These are phyloP conservation scores for Norana najaformis DNA, from an alignment of 2,888 invertebrate genomes.

Conservation along the genomic window DNA sequence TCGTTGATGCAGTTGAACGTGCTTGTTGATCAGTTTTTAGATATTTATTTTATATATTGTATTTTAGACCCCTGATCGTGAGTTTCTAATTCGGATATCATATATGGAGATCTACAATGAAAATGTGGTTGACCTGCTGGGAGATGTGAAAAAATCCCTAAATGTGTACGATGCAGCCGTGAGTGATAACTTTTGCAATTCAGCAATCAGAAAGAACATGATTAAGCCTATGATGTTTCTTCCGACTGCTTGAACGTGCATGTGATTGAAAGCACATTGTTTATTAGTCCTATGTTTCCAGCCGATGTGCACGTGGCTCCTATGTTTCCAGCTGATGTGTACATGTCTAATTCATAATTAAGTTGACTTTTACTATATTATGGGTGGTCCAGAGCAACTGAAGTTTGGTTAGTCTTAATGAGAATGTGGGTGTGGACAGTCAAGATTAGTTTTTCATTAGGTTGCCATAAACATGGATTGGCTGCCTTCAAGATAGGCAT, in stretches of 20 bases:
- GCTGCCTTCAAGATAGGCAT: neutral
- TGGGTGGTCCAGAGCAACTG: neutral
- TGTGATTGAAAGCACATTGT: neutral
- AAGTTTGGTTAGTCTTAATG: neutral
- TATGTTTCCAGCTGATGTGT: too few relatives aligned
- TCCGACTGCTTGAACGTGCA: too few relatives aligned
- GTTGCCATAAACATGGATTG: neutral
- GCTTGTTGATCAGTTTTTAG: neutral
- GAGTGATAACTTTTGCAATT: neutral
- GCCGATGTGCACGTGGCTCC: neutral
- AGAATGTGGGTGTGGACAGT: neutral
- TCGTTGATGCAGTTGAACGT: neutral
- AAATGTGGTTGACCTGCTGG: conserved; percentile 76
- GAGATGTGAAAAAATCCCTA: conserved; percentile 25
- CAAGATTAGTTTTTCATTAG: neutral
- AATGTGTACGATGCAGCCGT: neutral
- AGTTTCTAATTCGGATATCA: conserved; percentile 80
- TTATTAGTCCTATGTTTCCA: neutral
- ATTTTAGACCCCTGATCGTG: conserved; percentile 69
- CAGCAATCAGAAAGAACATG: neutral
- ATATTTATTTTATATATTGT: neutral
- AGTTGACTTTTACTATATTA: neutral
- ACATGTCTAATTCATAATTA: neutral
- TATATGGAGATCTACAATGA: conserved; percentile 99
- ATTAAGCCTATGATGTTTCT: neutral